These are phyloP conservation scores for Heliconius melpomene DNA, from an alignment of 1,140 invertebrate genomes.

Conservation along the genomic window DNA sequence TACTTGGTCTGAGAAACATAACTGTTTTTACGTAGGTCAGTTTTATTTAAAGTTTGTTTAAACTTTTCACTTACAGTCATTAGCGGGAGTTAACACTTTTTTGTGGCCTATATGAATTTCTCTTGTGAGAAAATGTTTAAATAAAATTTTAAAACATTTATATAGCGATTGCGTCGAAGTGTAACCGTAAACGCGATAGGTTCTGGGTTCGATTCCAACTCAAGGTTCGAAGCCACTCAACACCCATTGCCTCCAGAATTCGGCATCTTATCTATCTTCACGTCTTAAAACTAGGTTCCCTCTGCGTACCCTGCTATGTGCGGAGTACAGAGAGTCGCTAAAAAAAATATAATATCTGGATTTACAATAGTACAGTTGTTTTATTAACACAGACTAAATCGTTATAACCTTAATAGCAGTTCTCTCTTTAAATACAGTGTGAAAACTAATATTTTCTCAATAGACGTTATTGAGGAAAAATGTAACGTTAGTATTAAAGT, in stretches of 20 bases:
- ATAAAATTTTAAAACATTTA: background rate
- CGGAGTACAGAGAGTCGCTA: no score
- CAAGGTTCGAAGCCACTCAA: no score
- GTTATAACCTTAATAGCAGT: background rate
- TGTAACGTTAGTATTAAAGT: background rate
- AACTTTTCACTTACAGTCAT: constrained; percentile 4
- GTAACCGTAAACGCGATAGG: no score
- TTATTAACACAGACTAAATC: background rate
- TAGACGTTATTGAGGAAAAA: constrained; percentile 1
- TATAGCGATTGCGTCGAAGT: no score
- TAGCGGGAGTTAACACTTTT: background rate
- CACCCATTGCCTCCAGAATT: no score
- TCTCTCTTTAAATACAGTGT: constrained; percentile 9
- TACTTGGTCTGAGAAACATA: constrained; percentile 18
- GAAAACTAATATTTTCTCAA: background rate
- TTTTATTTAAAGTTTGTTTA: constrained; percentile 20
- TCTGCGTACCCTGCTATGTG: no score
- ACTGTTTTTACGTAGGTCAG: constrained; percentile 27
- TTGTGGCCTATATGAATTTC: background rate
- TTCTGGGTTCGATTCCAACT: no score
- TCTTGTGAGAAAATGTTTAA: background rate
- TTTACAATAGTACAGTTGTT: background rate
- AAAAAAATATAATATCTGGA: no score
- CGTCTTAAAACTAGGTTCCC: no score
- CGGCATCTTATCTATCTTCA: no score